Conservation (phyloP, 1,140 invertebrate species). For the Drosophila leontia region DNA sequence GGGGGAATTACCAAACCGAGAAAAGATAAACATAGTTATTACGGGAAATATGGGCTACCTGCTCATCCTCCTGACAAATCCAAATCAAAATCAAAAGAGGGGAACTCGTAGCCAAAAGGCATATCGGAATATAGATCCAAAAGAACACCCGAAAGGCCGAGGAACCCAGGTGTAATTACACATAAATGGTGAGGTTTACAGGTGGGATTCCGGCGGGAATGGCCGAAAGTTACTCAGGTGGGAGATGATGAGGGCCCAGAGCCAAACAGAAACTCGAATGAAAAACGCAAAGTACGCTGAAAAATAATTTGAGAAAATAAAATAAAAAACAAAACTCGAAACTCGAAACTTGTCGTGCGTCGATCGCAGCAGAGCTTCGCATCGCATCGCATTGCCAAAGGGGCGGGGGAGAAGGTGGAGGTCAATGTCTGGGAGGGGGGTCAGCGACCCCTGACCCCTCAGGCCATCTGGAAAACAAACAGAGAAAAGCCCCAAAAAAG, state of each 20-base stretch:
- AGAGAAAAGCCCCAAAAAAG: constrained; percentile 38
- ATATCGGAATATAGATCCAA: constrained; percentile 22
- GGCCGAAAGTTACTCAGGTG: neutral
- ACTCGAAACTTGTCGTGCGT: constrained; percentile 69
- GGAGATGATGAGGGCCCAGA: constrained; percentile 4
- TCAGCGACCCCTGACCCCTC: constrained; percentile 69
- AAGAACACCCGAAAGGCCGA: constrained; percentile 6
- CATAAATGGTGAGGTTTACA: constrained; percentile 12
- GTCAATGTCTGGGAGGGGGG: constrained; percentile 65
- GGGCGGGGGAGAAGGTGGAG: constrained; percentile 56
- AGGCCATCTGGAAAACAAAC: constrained; percentile 29
- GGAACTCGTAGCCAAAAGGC: constrained; percentile 12
- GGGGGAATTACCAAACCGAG: constrained; percentile 23
- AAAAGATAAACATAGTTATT: constrained; percentile 37
- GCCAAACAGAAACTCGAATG: constrained; percentile 37
- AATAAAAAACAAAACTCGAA: constrained; percentile 50
- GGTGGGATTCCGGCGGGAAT: neutral
- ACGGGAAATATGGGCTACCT: constrained; percentile 28
- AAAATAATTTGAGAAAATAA: constrained; percentile 30
- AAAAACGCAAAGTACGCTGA: constrained; percentile 54
- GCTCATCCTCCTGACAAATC: constrained; percentile 19
- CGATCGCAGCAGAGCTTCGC: constrained; percentile 35
- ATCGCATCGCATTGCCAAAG: constrained; percentile 3
- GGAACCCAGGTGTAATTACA: constrained; percentile 27
- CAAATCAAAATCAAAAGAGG: constrained; percentile 9